Conservation (phyloP, 2,888 invertebrate genomes). For the Acleris laterana region DNA sequence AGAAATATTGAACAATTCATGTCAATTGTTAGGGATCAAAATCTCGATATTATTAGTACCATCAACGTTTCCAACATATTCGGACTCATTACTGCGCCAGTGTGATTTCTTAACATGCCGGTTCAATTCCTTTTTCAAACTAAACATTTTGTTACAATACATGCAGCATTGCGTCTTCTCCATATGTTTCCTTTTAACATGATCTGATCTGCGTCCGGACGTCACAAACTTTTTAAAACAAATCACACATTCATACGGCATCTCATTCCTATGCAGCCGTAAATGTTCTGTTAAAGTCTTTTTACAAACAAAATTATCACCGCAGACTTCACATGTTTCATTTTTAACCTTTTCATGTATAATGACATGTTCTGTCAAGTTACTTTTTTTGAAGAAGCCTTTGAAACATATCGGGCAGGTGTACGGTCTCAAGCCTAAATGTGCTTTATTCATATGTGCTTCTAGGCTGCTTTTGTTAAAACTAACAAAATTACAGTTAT, state of each 20-base stretch:
- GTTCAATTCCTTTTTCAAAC: conserved; percentile 62
- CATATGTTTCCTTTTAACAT: conserved; percentile 61
- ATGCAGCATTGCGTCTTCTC: conserved; percentile 56
- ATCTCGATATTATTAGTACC: background rate
- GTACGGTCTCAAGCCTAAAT: conserved; percentile 56
- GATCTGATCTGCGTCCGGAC: conserved; percentile 60
- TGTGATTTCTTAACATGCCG: conserved; percentile 59
- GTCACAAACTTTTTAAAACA: conserved; percentile 60
- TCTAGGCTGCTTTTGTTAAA: conserved; percentile 55
- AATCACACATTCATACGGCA: conserved; percentile 58
- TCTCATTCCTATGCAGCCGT: conserved; percentile 57
- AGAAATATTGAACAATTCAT: too few relatives aligned
- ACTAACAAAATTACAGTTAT: conserved; percentile 54
- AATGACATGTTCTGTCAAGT: conserved; percentile 55
- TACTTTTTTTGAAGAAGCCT: conserved; percentile 63
- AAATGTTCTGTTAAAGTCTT: conserved; percentile 62
- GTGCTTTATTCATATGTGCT: conserved; percentile 62
- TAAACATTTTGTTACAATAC: conserved; percentile 62
- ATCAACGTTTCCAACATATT: conserved; percentile 3
- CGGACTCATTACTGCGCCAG: conserved; percentile 25
- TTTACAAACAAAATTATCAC: conserved; percentile 55
- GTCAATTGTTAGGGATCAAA: background rate
- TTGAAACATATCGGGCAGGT: conserved; percentile 58
- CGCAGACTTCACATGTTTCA: conserved; percentile 63
- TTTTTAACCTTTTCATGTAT: conserved; percentile 53